Base-by-base conservation (phyloP, 2,888 invertebrate genomes). In the Teinopalpus imperialis region DNA sequence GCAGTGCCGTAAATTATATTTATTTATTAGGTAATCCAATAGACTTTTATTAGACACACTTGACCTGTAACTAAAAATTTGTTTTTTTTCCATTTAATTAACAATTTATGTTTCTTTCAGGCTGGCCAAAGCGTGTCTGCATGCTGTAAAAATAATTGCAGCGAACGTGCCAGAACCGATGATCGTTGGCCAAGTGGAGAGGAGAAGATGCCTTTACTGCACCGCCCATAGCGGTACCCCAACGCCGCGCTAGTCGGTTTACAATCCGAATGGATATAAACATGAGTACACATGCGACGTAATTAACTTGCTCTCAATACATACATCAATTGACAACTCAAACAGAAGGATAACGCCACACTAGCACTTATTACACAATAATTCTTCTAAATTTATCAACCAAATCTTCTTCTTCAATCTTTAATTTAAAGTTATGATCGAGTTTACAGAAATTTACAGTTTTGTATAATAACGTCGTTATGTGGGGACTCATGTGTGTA, bases 81-180 rank as follows among this genome's bases (percentile, higher is more conserved):
- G n/a, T n/a, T n/a, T n/a, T n/a, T n/a, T n/a, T n/a, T n/a, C n/a
- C n/a, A n/a, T n/a, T n/a, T n/a, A n/a, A n/a, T n/a, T n/a, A n/a
- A n/a, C n/a, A n/a, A n/a, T n/a, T n/a, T n/a, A n/a, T n/a, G n/a
- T n/a, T n/a, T n/a, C n/a, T n/a, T 34, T 16, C 74, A 81, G 82
- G 78, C 69, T 2, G 65, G 64, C 3, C 67, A 61, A 27, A 74
- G 59, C 40, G 65, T 70, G n/a, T 74, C 81, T 0, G 72, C 70
- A 18, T 86, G 87, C 49, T 87, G 87, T 49, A 76, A 68, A n/a
- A 82, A 85, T 59, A 79, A 82, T 50, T 85, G 87, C 66, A 69
- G 74, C 54, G 68, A 68, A 48, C 68, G 83, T 0, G 43, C 46
- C 7, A 63, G 62, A 0, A 51, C 49, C 7, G 65, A 63, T 1